Evolutionary conservation across 2,113 vertebrate genomes (phyloP).

Genomic region (Sylvia atricapilla): DNA sequence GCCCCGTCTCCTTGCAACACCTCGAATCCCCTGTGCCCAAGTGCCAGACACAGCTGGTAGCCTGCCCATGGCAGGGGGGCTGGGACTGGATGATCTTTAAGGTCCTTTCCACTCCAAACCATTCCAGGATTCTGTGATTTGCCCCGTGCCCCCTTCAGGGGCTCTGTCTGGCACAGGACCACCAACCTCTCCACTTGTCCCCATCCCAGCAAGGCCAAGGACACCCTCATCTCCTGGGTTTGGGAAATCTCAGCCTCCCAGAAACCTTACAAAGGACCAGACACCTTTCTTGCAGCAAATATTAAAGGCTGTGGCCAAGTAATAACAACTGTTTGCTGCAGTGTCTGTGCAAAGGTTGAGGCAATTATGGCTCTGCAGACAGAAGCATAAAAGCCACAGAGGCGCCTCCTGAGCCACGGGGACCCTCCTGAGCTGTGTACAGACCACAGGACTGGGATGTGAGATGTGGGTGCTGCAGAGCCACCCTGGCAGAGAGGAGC

Average conservation of each 20-base stretch:
- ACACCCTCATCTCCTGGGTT: neutral
- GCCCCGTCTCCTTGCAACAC: neutral
- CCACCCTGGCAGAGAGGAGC: neutral
- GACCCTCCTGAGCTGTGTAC: fast-evolving
- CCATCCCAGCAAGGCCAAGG: neutral
- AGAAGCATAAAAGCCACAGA: neutral
- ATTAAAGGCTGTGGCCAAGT: neutral
- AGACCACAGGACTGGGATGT: neutral
- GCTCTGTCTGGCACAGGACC: neutral
- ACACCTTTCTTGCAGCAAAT: neutral
- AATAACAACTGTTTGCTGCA: neutral
- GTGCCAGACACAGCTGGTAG: conserved; percentile 17
- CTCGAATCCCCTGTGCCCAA: neutral
- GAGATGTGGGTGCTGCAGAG: neutral
- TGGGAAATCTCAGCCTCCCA: neutral
- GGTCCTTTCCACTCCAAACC: neutral
- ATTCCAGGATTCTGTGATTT: neutral
- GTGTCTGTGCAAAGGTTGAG: neutral
- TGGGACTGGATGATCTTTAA: neutral
- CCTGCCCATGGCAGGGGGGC: neutral
- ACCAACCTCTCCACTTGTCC: fast-evolving
- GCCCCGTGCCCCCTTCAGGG: fast-evolving
- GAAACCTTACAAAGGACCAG: neutral
- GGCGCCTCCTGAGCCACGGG: neutral
- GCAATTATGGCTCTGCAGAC: neutral